phyloP scores from a whole-genome alignment of 2,888 invertebrate species.

The Nematopogon swammerdamellus region DNA sequence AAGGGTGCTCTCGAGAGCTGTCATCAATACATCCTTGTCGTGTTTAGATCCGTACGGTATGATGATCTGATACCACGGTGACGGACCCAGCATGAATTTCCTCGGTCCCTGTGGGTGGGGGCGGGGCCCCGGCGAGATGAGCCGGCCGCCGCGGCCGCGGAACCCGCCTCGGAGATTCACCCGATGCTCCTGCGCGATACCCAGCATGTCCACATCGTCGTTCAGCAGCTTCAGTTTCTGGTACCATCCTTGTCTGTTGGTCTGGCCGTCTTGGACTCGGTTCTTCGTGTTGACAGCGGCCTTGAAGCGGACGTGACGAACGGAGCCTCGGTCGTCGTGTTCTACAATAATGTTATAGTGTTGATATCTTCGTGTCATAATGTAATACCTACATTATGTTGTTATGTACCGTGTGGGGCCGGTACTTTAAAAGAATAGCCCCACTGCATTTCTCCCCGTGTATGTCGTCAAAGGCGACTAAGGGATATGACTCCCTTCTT shows the following conservation, averaged over 20 bases:
- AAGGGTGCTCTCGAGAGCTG: slow-evolving; percentile 57
- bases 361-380: not conserved
- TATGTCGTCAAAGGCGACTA: too few relatives aligned
- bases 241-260: slow-evolving; percentile 37
- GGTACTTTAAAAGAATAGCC: too few relatives aligned
- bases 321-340: slow-evolving; percentile 44
- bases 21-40: slow-evolving; percentile 64
- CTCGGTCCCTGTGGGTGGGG: too few relatives aligned
- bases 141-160: slow-evolving; percentile 38
- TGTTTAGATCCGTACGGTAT: slow-evolving; percentile 73
- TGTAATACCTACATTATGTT: not conserved
- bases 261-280: too few relatives aligned
- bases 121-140: slow-evolving; percentile 42
- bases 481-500: too few relatives aligned
- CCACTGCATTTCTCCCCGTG: too few relatives aligned
- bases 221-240: slow-evolving; percentile 51
- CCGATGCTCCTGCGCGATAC: slow-evolving; percentile 16
- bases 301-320: slow-evolving; percentile 56
- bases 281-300: slow-evolving; percentile 40
- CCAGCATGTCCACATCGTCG: slow-evolving; percentile 61
- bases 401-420: not conserved
- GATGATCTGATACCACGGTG: slow-evolving; percentile 71
- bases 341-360: slow-evolving; percentile 24
- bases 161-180: slow-evolving; percentile 25
- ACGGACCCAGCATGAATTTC: slow-evolving; percentile 47